phyloP scores from a whole-genome alignment of 2,113 vertebrate species.

The Urocolius indicus region DNA sequence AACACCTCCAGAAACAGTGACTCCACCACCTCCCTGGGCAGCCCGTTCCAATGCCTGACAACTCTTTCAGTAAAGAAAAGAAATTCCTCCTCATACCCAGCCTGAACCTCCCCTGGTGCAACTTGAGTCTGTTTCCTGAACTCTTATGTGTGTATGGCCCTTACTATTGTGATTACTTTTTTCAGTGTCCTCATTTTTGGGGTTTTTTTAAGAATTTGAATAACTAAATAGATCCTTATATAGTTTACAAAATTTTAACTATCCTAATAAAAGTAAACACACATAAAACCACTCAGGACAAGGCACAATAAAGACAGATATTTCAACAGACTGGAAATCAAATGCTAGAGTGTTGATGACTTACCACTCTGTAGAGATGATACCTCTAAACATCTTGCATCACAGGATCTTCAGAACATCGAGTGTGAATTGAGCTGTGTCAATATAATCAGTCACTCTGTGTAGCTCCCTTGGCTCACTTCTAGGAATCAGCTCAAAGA shows the following conservation, averaged over 20 bases:
- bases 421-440: neutral
- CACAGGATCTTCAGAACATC: neutral
- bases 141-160: neutral
- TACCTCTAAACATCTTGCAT: neutral
- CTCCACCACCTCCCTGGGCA: too few relatives aligned
- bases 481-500: neutral
- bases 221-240: neutral
- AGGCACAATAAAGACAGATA: neutral
- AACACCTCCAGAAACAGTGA: too few relatives aligned
- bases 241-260: neutral
- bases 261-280: neutral
- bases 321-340: neutral
- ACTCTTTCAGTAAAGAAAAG: too few relatives aligned
- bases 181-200: neutral
- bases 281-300: neutral
- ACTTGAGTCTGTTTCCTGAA: neutral
- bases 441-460: neutral
- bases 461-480: neutral
- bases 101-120: too few relatives aligned
- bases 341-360: neutral
- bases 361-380: neutral
- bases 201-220: neutral
- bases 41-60: too few relatives aligned
- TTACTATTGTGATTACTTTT: neutral
- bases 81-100: too few relatives aligned